These are phyloP conservation scores for Odontomyia ornata DNA, from an alignment of 2,888 invertebrate species.

Conservation along the genomic window DNA sequence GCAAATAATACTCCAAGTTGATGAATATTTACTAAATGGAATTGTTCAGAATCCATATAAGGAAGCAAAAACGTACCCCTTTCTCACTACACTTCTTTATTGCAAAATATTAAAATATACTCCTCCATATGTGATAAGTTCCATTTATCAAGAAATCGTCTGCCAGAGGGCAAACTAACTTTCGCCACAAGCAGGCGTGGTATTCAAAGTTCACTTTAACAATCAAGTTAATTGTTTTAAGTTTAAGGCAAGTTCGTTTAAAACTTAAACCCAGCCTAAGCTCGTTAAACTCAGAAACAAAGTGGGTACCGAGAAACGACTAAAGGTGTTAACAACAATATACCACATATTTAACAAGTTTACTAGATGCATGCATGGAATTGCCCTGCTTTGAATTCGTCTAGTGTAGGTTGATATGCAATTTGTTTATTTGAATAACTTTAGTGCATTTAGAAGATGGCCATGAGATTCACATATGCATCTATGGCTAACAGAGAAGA, in stretches of 20 bases:
- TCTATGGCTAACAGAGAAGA: background rate
- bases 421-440: slow-evolving; percentile 24
- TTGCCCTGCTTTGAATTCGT: background rate
- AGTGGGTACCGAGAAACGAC: background rate
- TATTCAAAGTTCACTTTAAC: slow-evolving; percentile 25
- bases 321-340: slow-evolving; percentile 9
- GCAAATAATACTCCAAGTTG: no score
- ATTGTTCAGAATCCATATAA: no score
- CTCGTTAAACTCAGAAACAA: slow-evolving; percentile 19
- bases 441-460: background rate
- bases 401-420: slow-evolving; percentile 11
- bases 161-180: background rate
- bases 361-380: background rate
- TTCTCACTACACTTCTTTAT: no score
- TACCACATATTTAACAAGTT: background rate
- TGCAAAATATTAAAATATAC: no score
- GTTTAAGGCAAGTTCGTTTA: slow-evolving; percentile 22
- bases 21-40: no score
- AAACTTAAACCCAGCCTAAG: slow-evolving; percentile 18
- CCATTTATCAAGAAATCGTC: background rate
- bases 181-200: background rate
- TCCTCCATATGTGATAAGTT: no score
- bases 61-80: no score
- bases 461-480: background rate
- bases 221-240: slow-evolving; percentile 37